These are phyloP conservation scores for Hirudo medicinalis DNA, from an alignment of 1,140 invertebrate genomes.

Conservation along the genomic window DNA sequence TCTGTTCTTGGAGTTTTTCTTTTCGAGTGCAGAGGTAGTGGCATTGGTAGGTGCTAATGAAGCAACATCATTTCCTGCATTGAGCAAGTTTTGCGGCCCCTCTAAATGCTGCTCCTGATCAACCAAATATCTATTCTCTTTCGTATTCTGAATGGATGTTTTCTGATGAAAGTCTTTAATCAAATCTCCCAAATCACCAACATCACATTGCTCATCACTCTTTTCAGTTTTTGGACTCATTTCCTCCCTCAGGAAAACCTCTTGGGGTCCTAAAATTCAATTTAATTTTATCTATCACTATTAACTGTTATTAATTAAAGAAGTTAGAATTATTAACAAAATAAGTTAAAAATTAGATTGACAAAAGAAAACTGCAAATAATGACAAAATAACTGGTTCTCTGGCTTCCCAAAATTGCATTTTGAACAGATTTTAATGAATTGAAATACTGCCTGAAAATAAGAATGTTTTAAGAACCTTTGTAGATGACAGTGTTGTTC, in stretches of 20 bases:
- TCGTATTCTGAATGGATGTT: neutral
- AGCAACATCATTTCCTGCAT: neutral
- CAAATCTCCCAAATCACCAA: neutral
- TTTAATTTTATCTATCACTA: neutral
- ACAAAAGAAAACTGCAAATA: neutral
- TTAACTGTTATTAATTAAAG: neutral
- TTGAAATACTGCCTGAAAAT: neutral
- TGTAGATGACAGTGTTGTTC: slow-evolving; percentile 13
- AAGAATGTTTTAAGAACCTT: slow-evolving; percentile 1
- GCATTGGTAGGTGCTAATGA: neutral
- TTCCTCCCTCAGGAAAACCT: neutral
- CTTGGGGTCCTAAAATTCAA: neutral
- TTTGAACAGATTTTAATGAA: neutral
- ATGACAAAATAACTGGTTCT: neutral
- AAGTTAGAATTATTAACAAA: neutral
- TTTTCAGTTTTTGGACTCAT: neutral
- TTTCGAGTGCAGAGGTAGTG: neutral
- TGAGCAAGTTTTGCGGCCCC: neutral
- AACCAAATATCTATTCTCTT: neutral
- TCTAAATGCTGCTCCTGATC: neutral
- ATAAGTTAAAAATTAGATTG: too few species aligned
- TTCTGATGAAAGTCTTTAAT: slow-evolving; percentile 3
- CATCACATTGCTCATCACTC: neutral
- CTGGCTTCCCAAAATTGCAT: neutral
- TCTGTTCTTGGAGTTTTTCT: slow-evolving; percentile 4